Evolutionary conservation across 1,140 invertebrate species (phyloP).

Genomic region (Drosophila bifasciata): DNA sequence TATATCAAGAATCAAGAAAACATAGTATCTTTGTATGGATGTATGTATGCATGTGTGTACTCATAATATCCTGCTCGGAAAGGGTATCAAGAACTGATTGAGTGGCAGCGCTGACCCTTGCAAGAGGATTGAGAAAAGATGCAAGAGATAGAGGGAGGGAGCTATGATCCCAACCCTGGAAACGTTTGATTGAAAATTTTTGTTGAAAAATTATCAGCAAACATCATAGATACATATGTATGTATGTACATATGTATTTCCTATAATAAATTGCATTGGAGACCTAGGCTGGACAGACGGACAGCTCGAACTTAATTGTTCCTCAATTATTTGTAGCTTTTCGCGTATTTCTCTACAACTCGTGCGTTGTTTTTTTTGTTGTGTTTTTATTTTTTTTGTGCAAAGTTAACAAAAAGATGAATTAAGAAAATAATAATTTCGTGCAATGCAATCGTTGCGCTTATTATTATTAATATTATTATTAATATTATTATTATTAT

Average conservation of each 20-base stretch:
- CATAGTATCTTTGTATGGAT: too few species aligned
- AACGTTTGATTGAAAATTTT: too few species aligned
- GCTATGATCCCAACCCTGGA: too few species aligned
- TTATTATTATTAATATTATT: slow-evolving; percentile 49
- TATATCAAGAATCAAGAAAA: too few species aligned
- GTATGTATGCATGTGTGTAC: too few species aligned
- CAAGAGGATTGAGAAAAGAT: neutral
- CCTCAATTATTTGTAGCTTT: slow-evolving; percentile 29
- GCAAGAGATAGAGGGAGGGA: neutral
- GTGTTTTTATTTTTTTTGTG: neutral
- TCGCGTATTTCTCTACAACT: slow-evolving; percentile 2
- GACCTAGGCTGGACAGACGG: neutral
- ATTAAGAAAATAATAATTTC: slow-evolving; percentile 64
- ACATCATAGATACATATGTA: neutral
- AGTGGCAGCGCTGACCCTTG: neutral
- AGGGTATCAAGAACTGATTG: too few species aligned
- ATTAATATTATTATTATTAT: slow-evolving; percentile 28
- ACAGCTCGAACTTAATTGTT: slow-evolving; percentile 25
- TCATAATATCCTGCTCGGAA: too few species aligned
- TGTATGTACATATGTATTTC: neutral
- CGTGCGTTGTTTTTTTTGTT: slow-evolving; percentile 4
- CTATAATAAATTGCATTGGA: neutral
- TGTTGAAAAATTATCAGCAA: too few species aligned
- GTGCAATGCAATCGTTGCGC: slow-evolving; percentile 41
- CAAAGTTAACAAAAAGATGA: slow-evolving; percentile 41